Base-by-base conservation (phyloP, 2,888 invertebrate genomes). In the Embidobia sp. region DNA sequence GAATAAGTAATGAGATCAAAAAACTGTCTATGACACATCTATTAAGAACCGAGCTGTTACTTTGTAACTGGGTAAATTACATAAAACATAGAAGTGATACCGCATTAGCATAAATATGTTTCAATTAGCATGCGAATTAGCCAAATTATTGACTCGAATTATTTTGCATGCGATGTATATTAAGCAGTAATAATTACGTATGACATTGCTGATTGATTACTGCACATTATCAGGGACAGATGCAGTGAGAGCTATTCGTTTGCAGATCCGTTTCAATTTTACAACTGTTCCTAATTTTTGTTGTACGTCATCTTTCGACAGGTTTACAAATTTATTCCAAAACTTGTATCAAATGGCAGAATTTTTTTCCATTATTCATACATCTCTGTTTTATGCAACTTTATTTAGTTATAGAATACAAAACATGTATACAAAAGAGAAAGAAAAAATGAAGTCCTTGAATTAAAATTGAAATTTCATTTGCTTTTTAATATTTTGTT, bases 81-180 rank as follows among this genome's bases (percentile, higher is more conserved):
- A 64, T 22, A 51, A 64, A 64, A 42, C 51, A 16, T 51, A 48
- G 18, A 42, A 64, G 31, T 64, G 42, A 22, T 22, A 31, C 48
- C 35, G 22, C 51, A 64, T 64, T 64, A 42, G 33, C 51, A 66
- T 66, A 66, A 66, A 5, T 53, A 66, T 46, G 53, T 53, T 66
- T 66, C 53, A 66, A 66, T 66, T 55, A 53, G 53, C 66, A 53
- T 66, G 10, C 44, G 44, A 66, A 53, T 66, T 66, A 53, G 53
- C 44, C 66, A 42, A 44, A 66, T 66, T 53, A 53, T 66, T 44
- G n/a, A 35, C 26, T 46, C 35, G 53, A 33, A 42, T 66, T 53
- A 53, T 27, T 66, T 44, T 35, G 44, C 53, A 66, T 46, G 53
- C 35, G 15, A 44, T 44, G 46, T 66, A 53, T 66, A 46, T 46